These are phyloP conservation scores for Tilapia sparmanii DNA, from an alignment of 2,113 vertebrate genomes.

Conservation along the genomic window DNA sequence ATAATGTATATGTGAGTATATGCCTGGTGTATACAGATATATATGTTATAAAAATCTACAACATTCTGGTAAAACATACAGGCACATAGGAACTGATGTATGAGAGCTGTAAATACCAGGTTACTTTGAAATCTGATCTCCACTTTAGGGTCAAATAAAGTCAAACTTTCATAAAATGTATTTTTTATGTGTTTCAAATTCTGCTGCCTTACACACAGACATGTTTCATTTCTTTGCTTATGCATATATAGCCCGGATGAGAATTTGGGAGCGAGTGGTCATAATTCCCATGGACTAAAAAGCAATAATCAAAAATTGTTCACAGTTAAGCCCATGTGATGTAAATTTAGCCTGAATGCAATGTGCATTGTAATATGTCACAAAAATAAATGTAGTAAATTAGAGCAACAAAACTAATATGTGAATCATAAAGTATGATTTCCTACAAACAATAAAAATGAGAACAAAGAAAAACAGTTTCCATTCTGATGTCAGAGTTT, in stretches of 20 bases:
- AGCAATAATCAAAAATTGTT: not conserved
- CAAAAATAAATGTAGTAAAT: not conserved
- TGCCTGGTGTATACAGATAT: too few species aligned
- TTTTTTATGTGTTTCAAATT: not conserved
- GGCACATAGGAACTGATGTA: not conserved
- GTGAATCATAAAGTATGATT: not conserved
- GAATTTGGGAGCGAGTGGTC: not conserved
- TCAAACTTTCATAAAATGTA: not conserved
- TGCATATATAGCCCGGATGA: not conserved
- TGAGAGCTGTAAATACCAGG: not conserved
- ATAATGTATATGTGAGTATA: too few species aligned
- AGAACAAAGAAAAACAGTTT: not conserved
- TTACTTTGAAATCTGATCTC: not conserved
- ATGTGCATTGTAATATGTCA: not conserved
- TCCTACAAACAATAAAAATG: not conserved
- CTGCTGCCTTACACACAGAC: not conserved
- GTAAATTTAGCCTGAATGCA: not conserved
- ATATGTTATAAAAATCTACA: not conserved
- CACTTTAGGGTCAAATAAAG: fast-evolving
- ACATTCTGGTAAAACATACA: not conserved
- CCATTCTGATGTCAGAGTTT: not conserved
- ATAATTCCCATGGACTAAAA: not conserved
- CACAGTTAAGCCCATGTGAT: not conserved
- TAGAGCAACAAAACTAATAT: not conserved
- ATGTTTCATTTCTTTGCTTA: not conserved